Evolutionary conservation across 35 echinoderm and acorn worm genomes (phyloP).

Genomic region (Strongylocentrotus purpuratus): DNA sequence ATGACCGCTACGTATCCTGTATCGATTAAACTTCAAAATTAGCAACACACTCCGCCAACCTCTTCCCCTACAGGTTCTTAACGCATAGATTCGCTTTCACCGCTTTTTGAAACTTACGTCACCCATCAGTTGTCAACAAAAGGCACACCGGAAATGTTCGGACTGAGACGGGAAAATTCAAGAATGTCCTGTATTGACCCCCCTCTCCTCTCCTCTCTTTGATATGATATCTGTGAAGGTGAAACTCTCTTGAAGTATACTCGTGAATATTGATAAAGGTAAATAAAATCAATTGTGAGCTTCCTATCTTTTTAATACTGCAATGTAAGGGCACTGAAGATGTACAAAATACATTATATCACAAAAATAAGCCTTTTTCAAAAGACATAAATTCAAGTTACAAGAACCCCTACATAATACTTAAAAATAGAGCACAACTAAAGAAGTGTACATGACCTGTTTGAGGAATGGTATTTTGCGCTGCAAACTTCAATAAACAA

Average conservation of each 20-base stretch:
- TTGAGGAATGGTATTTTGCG: background rate
- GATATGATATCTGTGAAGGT: background rate
- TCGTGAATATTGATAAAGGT: background rate
- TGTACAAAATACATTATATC: too few relatives aligned
- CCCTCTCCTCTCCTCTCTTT: background rate
- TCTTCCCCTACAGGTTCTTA: background rate
- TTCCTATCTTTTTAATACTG: background rate
- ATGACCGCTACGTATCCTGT: background rate
- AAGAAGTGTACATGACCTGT: too few relatives aligned
- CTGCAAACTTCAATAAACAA: background rate
- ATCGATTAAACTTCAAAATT: background rate
- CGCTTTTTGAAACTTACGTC: background rate
- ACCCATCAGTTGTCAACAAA: background rate
- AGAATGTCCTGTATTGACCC: background rate
- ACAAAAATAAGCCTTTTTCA: too few relatives aligned
- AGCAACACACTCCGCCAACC: background rate
- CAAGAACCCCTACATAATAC: too few relatives aligned
- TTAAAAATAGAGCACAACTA: too few relatives aligned
- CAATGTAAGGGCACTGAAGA: too few relatives aligned
- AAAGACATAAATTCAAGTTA: too few relatives aligned
- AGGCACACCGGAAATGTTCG: background rate
- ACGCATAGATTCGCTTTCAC: background rate
- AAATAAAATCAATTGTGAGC: background rate
- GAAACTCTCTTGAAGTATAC: background rate
- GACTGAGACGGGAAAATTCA: background rate